Evolutionary conservation across 2,113 vertebrate species (phyloP).

Genomic region (Romanogobio albipinnatus): DNA sequence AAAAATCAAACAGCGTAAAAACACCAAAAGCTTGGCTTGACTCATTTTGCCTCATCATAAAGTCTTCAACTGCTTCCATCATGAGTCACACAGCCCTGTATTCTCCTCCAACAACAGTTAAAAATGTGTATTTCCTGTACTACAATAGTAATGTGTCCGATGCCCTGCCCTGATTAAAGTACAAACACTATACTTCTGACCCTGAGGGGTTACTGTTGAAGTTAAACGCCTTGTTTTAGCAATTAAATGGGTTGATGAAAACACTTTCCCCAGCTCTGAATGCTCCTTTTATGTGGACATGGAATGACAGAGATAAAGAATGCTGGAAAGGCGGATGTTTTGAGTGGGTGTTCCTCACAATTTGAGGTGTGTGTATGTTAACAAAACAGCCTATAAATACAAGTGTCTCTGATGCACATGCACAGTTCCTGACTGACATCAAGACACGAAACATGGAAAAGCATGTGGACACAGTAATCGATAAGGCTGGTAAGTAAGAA

Average conservation of each 20-base stretch:
- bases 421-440: constrained; percentile 12
- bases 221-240: not conserved
- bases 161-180: not conserved
- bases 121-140: constrained; percentile 12
- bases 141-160: not conserved
- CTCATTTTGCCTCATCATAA: not conserved
- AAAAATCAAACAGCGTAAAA: not conserved
- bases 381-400: constrained; percentile 17
- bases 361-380: constrained; percentile 10
- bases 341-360: constrained; percentile 13
- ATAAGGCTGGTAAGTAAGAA: constrained; percentile 57
- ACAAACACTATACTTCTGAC: not conserved
- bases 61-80: not conserved
- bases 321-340: not conserved
- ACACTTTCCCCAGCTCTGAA: not conserved
- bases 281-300: not conserved
- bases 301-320: not conserved
- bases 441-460: constrained; percentile 45
- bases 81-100: not conserved
- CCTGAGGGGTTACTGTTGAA: not conserved
- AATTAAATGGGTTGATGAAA: not conserved
- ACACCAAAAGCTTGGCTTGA: too few relatives aligned
- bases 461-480: constrained; percentile 45
- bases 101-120: not conserved
- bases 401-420: not conserved